Conservation (phyloP, 2,797 vertebrate genomes). For the Eidolon dupreanum region DNA sequence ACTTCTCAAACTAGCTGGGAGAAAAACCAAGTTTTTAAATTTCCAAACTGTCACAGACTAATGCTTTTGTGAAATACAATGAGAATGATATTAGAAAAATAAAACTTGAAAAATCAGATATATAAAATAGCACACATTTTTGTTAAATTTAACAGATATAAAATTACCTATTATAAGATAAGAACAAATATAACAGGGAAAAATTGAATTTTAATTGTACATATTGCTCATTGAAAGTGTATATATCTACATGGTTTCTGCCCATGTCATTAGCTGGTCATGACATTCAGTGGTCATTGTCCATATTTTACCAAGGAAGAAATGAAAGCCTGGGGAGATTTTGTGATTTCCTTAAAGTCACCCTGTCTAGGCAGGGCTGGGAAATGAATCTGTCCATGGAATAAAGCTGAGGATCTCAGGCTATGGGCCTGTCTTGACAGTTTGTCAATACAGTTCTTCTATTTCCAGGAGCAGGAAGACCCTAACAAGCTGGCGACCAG, state of each 20-base stretch:
- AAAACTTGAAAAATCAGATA: neutral
- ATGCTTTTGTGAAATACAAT: neutral
- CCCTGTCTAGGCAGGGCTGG: neutral
- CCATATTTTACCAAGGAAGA: neutral
- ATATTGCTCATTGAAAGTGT: neutral
- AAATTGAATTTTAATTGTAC: neutral
- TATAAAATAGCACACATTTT: neutral
- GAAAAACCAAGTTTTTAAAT: neutral
- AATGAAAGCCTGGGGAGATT: neutral
- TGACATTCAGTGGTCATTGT: neutral
- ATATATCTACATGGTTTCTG: neutral
- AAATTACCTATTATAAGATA: neutral
- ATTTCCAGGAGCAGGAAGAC: conserved; percentile 96
- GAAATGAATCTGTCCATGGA: neutral
- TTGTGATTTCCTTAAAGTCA: neutral
- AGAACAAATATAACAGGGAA: neutral
- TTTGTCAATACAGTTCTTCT: conserved; percentile 49
- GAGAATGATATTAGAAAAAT: neutral
- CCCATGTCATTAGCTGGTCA: fast-evolving
- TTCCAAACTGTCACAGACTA: neutral
- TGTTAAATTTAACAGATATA: neutral
- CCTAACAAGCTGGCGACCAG: conserved; percentile 98
- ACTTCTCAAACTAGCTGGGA: neutral
- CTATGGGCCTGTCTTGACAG: fast-evolving
- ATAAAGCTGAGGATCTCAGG: neutral